Evolutionary conservation across 2,113 vertebrate species (phyloP), one percentile per base, ranked within the genome.

Genomic region (Sebastes schlegelii): DNA sequence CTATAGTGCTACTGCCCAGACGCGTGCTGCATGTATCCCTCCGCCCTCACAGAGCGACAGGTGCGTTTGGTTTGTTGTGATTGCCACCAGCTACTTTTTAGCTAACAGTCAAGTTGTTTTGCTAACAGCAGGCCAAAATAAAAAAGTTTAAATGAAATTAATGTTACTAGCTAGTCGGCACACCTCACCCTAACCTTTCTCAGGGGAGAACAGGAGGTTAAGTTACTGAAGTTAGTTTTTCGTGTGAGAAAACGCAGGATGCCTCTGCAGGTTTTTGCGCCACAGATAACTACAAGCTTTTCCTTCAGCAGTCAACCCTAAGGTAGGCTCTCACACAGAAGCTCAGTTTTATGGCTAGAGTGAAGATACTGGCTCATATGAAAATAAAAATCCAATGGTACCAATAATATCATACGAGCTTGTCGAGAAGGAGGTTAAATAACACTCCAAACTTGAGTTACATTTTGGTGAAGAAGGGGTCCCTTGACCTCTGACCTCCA

Each of bases 1-100:
- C 26, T 26, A 3, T 26, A 26, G 26, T 26, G 2, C n/a, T 34
- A 2, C 8, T 45, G n/a, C 1, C 14, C 5, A 2, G 34, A 13
- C 3, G 13, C 65, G 4, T 3, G 14, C 48, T 17, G 43, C 78
- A 81, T 83, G 43, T 81, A 81, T 83, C 60, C 80, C 6, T 85
- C 60, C 77, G 77, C 58, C 48, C 2, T 19, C n/a, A 0, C 3
- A 2, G 2, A 40, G 1, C 4, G 9, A 19, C 48, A 48, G 73
- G 71, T 57, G 54, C 2, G 6, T 45, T 16, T 23, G 51, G 0
- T 8, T n/a, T 8, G n/a, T 11, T 23, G 43, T 61, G 23, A 21
- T 21, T 48, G 0, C 2, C 74, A 11, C 2, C 8, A 12, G 4
- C 6, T 40, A 4, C 9, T 13, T 34, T 17, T 17, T 6, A 5